Percentiles rank a stretch among this genome's conserved stretches.
Evolutionary conservation across 2,113 vertebrate genomes (phyloP).

Genomic region (Psephotus haematonotus): DNA sequence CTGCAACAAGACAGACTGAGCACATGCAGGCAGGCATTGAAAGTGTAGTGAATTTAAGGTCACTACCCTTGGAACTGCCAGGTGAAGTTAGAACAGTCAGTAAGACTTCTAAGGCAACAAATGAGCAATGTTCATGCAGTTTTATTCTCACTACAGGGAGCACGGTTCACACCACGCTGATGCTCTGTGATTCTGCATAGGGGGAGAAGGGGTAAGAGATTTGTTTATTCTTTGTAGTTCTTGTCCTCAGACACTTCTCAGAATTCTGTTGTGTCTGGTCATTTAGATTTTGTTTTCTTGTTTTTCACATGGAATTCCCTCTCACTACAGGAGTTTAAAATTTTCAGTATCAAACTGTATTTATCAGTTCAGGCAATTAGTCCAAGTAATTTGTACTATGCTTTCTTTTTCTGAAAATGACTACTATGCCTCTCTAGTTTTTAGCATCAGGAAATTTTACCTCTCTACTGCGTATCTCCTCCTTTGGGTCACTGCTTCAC

Average conservation of each 20-base stretch:
- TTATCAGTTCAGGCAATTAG: not conserved
- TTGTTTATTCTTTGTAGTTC: not conserved
- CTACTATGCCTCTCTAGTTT: not conserved
- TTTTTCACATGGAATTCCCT: not conserved
- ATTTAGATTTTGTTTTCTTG: not conserved
- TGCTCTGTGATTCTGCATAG: not conserved
- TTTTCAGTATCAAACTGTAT: not conserved
- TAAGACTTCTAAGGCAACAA: not conserved
- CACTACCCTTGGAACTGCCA: not conserved
- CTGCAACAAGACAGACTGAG: not conserved
- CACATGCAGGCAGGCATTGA: not conserved
- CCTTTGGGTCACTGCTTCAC: not conserved
- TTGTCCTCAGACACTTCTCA: not conserved
- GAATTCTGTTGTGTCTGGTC: not conserved
- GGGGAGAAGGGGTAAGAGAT: not conserved
- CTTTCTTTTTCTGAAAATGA: not conserved
- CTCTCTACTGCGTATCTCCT: not conserved
- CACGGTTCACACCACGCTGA: fast-evolving
- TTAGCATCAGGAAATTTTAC: not conserved
- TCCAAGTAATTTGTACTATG: not conserved
- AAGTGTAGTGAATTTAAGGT: not conserved
- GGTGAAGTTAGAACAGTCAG: not conserved
- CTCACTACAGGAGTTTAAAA: not conserved
- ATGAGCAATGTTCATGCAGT: not conserved
- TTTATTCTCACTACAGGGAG: not conserved